phyloP scores from a whole-genome alignment of 2,113 vertebrate genomes.

The Sarotherodon lohbergeri region DNA sequence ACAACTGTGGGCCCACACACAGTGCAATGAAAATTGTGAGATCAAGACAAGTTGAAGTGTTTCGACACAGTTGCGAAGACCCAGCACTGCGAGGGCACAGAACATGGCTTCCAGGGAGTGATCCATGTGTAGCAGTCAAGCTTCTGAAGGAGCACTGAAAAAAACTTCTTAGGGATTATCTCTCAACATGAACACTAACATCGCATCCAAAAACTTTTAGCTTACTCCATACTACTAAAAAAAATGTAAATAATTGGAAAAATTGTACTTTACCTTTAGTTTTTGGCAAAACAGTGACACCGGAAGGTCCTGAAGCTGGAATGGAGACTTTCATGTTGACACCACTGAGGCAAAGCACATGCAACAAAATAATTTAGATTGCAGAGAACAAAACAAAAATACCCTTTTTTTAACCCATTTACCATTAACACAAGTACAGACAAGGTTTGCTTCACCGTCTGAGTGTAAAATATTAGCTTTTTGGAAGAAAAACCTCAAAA shows the following conservation, averaged over 20 bases:
- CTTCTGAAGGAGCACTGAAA: not conserved
- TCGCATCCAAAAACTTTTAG: not conserved
- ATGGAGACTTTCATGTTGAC: slow-evolving; percentile 41
- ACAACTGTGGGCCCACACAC: not conserved
- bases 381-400: not conserved
- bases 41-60: not conserved
- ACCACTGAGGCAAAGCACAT: not conserved
- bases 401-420: not conserved
- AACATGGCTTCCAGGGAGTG: not conserved
- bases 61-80: not conserved
- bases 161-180: not conserved
- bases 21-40: not conserved
- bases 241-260: not conserved
- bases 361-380: not conserved
- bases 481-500: not conserved
- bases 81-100: not conserved
- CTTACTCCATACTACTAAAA: not conserved
- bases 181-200: not conserved
- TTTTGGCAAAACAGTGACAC: not conserved
- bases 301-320: not conserved
- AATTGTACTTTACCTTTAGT: not conserved
- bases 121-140: not conserved
- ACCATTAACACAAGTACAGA: not conserved
- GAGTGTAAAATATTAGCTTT: not conserved
- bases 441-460: not conserved